Conservation (phyloP, 2,797 vertebrate genomes). For the Oreochromis mossambicus region DNA sequence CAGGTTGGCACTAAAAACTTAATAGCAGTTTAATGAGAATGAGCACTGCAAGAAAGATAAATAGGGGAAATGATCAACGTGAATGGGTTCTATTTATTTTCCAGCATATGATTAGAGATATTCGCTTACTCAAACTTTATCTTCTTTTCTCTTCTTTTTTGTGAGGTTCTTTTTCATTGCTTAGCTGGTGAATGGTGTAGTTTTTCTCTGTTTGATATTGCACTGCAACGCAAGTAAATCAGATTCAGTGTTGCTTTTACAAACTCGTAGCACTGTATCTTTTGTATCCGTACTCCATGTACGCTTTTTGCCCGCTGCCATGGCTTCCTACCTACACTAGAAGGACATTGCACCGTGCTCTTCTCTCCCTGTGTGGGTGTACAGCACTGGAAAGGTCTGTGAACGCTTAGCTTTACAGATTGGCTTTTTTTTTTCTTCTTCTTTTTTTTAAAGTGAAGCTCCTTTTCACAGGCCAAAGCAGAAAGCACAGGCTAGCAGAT, state of each 20-base stretch:
- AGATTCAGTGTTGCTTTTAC: neutral
- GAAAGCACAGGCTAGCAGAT: neutral
- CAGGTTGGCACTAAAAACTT: constrained; percentile 42
- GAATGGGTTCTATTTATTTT: constrained; percentile 11
- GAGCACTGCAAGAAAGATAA: neutral
- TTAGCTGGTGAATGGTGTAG: neutral
- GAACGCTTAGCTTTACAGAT: constrained; percentile 14
- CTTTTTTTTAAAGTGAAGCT: constrained; percentile 1
- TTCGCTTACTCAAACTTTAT: neutral
- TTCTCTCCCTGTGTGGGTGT: constrained; percentile 25
- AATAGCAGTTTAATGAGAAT: constrained; percentile 47
- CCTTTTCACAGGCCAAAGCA: neutral
- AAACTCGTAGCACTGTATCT: neutral
- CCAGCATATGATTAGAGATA: neutral
- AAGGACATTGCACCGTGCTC: constrained; percentile 9
- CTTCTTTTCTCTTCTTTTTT: neutral
- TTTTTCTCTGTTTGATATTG: neutral
- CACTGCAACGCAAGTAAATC: neutral
- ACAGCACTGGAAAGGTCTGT: neutral
- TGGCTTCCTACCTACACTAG: constrained; percentile 17
- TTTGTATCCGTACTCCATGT: neutral
- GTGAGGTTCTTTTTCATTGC: neutral
- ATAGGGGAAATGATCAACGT: neutral
- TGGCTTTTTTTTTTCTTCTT: neutral
- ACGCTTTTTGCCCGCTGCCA: neutral